Evolutionary conservation across 2,113 vertebrate species (phyloP), one percentile per base, ranked within the genome.

Genomic region (Nibea albiflora): DNA sequence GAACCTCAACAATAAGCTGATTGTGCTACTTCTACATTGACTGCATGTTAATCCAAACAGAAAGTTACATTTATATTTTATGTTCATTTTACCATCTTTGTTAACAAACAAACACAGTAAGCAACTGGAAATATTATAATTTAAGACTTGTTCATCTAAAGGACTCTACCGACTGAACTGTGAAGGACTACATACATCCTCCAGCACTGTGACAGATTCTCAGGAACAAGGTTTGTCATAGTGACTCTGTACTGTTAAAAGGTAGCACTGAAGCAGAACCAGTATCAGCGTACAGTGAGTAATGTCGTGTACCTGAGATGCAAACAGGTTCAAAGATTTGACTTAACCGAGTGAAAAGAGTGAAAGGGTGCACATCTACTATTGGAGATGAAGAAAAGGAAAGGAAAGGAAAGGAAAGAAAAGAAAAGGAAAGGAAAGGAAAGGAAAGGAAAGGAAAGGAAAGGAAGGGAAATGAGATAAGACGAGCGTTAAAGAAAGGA

Each of bases 231-330:
- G 58, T 70, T 26, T 42, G 19, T 72, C 22, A 58, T 8, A 28
- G 22, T 52, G 60, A 3, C 65, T 57, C n/a, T 76, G 72, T 47
- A 16, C 63, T 75, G 26, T 68, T 24, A 47, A 44, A 56, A 63
- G 10, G 58, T 28, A 57, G 26, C 17, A 20, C n/a, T 65, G 60
- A 42, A 47, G 64, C 22, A 44, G 49, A 17, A 47, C 20, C 49
- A 28, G 9, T 17, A 52, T 31, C 53, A 47, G 42, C 1, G 49
- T 31, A 11, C 20, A 39, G 52, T 19, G 26, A 69, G 57, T 22
- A 24, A 63, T 58, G 47, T 3, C 8, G 53, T 22, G 31, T 53
- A 53, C 61, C 47, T 31, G 47, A 44, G 22, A 16, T 12, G 44
- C 16, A 65, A 66, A 66, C 11, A 1, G 54, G 54, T 44, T 67